Base-by-base conservation (phyloP, 2,888 invertebrate genomes). In the Athripsodes cinereus region DNA sequence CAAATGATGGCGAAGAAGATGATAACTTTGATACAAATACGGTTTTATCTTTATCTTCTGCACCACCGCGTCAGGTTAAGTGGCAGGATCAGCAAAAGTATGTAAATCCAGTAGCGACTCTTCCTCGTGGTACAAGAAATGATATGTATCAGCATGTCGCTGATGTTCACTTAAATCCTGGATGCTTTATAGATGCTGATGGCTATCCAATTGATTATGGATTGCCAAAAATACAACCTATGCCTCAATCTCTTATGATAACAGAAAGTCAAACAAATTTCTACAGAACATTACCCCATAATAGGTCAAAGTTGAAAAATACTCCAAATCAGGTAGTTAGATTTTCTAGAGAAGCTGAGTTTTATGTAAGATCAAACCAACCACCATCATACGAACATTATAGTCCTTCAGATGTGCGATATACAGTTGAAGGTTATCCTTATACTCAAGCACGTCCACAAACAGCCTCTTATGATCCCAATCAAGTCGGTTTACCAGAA, bases 401-500 rank as follows among this genome's bases (percentile, higher is more conserved):
- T 64, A 74, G 71, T 63, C 74, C 77, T 53, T 71, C 75, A 47
- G 83, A 84, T 69, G 82, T 88, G 52, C 81, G 90, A 64, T 88
- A 89, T 68, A 91, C 90, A 2, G 84, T 87, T 56, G 90, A 90
- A 65, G 91, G 91, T 8, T 91, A 90, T 71, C 90, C 90, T 0
- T 81, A 83, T 53, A 79, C 81, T 58, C 72, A 75, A 44, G 77
- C 75, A 66, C 74, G 79, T 56, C 66, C 68, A 56, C 78, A 81
- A 55, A 78, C 80, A 55, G 78, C 78, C 13, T 74, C 75, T 62
- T 62, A 58, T 21, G 66, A 66, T 22, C 56, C 60, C n/a, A 57
- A 62, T 62, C 68, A 66, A 61, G 74, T 76, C 1, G 77, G 76
- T 11, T 74, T 76, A 64, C 76, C 76, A 68, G 81, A 81, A 51